Base-by-base conservation (phyloP, 2,113 vertebrate species). In the Hemibagrus wyckioides region DNA sequence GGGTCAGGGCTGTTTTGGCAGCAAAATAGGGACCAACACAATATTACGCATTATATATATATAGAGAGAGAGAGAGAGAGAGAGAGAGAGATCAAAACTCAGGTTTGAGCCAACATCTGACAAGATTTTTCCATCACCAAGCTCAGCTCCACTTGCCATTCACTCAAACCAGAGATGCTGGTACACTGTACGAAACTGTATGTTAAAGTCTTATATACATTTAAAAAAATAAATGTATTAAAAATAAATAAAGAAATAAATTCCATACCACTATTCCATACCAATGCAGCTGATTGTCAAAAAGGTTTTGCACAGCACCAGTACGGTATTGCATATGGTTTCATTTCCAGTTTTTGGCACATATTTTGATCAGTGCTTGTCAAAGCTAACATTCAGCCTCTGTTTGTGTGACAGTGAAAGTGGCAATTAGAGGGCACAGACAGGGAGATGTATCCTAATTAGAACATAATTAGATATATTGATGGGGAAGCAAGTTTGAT, bases 401-500 rank as follows among this genome's bases (percentile, higher is more conserved):
- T 83, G 28, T 82, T 83, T 83, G 28, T 28, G 28, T 83, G 59
- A 30, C 61, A 52, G n/a, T 67, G 30, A 69, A 23, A 54, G 63
- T 69, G 6, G 75, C 75, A 84, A 54, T 33, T 63, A 56, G 65
- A 54, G 82, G 65, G 36, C 73, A 85, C n/a, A 76, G n/a, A 79
- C 7, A 54, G 15, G 33, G 73, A 79, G 44, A 30, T 85, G 73
- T 79, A 52, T 79, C 41, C 41, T 52, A 85, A 65, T 85, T 85
- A 85, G 73, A 87, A 6, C 82, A 63, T 41, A 57, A 75, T 54
- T 54, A 54, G 52, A 6, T 21, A 28, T 69, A 14, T n/a, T 57
- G 30, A 41, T 41, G 52, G 44, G 41, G 36, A 52, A n/a, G 5
- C 41, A 48, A 76, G 73, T 41, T 86, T 59, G 50, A 65, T 63